Conservation (phyloP, 92 coral and sea anemone genomes). For the Umimayanthus chanpuru region DNA sequence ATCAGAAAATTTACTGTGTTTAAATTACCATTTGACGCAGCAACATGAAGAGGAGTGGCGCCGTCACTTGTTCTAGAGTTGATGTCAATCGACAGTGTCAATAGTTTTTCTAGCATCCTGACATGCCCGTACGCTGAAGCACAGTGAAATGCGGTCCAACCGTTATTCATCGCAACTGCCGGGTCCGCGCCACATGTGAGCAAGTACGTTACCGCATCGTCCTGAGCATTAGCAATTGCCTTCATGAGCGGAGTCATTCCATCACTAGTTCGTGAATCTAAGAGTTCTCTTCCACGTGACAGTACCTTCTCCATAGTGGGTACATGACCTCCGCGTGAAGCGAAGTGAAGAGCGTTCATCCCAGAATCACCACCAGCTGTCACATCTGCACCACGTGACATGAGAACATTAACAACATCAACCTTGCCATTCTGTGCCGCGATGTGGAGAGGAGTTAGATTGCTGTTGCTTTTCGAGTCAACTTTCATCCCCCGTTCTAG, state of each 20-base stretch:
- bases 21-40: no score
- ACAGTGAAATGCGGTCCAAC: constrained; percentile 58
- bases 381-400: constrained; percentile 56
- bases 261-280: no score
- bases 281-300: background rate
- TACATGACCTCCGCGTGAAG: constrained; percentile 70
- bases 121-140: constrained; percentile 63
- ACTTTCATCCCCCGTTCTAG: constrained; percentile 12
- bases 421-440: constrained; percentile 74
- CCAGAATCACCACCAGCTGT: no score
- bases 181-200: constrained; percentile 76
- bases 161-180: constrained; percentile 48
- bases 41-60: no score
- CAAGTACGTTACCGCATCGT: constrained; percentile 62
- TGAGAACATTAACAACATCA: constrained; percentile 67
- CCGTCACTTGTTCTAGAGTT: no score
- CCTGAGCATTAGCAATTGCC: constrained; percentile 63
- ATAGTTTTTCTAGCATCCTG: background rate
- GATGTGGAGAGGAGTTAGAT: constrained; percentile 66
- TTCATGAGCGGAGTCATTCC: constrained; percentile 72
- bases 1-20: no score
- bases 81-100: no score
- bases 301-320: constrained; percentile 63
- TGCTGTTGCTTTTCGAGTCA: background rate
- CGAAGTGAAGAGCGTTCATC: no score